Base-by-base conservation (phyloP, 2,888 invertebrate species). In the Drosophila cognata region DNA sequence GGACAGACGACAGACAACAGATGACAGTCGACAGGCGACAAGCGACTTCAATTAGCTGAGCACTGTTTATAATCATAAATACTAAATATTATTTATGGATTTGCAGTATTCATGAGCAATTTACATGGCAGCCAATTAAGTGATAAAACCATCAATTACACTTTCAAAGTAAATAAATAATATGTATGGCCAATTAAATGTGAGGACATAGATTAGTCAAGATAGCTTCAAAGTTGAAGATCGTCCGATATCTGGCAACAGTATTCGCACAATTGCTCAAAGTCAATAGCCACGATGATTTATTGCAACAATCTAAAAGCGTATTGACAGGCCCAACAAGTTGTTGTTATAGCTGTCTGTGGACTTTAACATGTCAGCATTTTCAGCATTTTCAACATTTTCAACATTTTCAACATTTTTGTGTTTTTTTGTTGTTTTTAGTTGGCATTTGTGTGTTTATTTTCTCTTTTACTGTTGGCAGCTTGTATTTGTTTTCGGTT, bases 201-300 rank as follows among this genome's bases (percentile, higher is more conserved):
- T 21, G 28, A 43, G 41, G 10, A 57, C 41, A 74, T 56, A 66
- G 71, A 66, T 62, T 62, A 48, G 36, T 25, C 21, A 31, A 29
- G 21, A 8, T 8, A 35, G 33, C 28, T 25, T n/a, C 18, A 18
- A 41, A 50, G 25, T 11, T 4, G 29, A 36, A 48, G 29, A 64
- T 25, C 36, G 28, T 28, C 43, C 29, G 16, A 56, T 41, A 56
- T 28, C 50, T 43, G 36, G 63, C 67, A 68, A 38, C 63, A 36
- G 57, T 69, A 67, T 65, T 80, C 81, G 51, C 66, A 65, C 77
- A 72, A 74, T 78, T 83, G 64, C 76, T 85, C 78, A 81, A 85
- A 82, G 85, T 87, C 85, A 83, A 77, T 29, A 8, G 38, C 13
- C 57, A 63, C 52, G 31, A 46, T 70, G 71, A 88, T 88, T 77